Base-by-base conservation (phyloP, 2,797 vertebrate genomes). In the Scolopax bukidnonensis region DNA sequence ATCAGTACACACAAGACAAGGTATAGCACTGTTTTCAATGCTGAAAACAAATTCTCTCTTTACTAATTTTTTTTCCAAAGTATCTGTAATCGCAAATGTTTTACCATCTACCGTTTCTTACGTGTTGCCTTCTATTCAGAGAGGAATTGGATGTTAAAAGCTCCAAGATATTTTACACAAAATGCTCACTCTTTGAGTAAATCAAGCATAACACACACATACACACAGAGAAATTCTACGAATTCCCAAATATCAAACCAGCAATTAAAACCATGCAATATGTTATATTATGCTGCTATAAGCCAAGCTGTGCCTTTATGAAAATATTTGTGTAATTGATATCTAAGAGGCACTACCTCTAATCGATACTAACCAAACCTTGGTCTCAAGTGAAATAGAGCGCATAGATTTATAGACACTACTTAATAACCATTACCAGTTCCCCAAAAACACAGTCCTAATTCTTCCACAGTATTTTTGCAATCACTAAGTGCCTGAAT, bases 111-210 rank as follows among this genome's bases (percentile, higher is more conserved):
- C 68, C 70, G 86, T 28, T 82, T 71, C 84, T 75, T 59, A 75
- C 32, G 38, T 16, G 25, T 71, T 93, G 77, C 67, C 51, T 90
- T 92, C 65, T 77, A 71, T 92, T 95, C 84, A 94, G 80, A 89
- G 20, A 95, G 51, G 57, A 96, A 67, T 2, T 91, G 64, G 89
- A 84, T 77, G 85, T 91, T 97, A 96, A 82, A 93, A 88, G 50
- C 48, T 73, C 51, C 65, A 86, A 86, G 32, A 56, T 54, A 71
- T 68, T 73, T 81, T 68, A 87, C 51, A 89, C 51, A 91, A 87
- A 95, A 95, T 89, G 69, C 43, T 61, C 88, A 89, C 56, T 94
- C 56, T 68, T 65, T 65, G 73, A 81, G 90, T 61, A 97, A 96
- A 96, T 74, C 50, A 91, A 80, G 87, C 87, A 71, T 59, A 89